phyloP scores from a whole-genome alignment of 2,888 invertebrate genomes.

The Cyrtodaria siliqua region DNA sequence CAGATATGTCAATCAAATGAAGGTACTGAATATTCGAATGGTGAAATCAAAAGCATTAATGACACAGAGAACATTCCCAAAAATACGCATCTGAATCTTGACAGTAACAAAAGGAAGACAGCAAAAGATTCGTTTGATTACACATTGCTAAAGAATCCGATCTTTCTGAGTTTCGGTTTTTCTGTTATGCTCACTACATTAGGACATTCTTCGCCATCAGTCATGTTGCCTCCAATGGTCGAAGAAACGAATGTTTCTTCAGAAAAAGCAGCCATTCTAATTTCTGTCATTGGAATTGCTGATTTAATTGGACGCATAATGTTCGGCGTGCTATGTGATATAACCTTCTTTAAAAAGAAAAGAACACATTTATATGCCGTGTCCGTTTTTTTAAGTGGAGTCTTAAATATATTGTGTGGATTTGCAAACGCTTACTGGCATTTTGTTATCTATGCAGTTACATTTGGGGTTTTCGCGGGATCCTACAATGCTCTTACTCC shows the following conservation, averaged over 20 bases:
- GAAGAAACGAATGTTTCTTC: conserved; percentile 46
- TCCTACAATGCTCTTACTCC: conserved; percentile 64
- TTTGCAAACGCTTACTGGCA: conserved; percentile 31
- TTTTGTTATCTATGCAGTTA: conserved; percentile 48
- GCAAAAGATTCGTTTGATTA: conserved; percentile 53
- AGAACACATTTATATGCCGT: conserved; percentile 33
- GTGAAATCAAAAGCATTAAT: too few relatives aligned
- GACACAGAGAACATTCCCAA: too few relatives aligned
- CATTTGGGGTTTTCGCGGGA: conserved; percentile 67
- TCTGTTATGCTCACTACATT: conserved; percentile 57
- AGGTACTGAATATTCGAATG: too few relatives aligned
- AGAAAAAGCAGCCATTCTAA: conserved; percentile 55
- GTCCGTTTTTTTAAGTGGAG: conserved; percentile 32
- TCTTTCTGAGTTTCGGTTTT: conserved; percentile 59
- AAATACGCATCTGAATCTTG: too few relatives aligned
- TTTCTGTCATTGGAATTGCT: conserved; percentile 67
- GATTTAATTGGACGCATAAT: conserved; percentile 67
- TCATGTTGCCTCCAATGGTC: conserved; percentile 33
- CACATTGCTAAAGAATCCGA: conserved; percentile 57
- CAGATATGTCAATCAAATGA: too few relatives aligned
- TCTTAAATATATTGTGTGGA: conserved; percentile 21
- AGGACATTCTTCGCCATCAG: conserved; percentile 48
- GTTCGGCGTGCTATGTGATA: conserved; percentile 70
- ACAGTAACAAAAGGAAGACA: not conserved
- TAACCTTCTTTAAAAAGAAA: conserved; percentile 43